Base-by-base conservation (phyloP, 2,888 invertebrate species). In the Drosophila neutralis region DNA sequence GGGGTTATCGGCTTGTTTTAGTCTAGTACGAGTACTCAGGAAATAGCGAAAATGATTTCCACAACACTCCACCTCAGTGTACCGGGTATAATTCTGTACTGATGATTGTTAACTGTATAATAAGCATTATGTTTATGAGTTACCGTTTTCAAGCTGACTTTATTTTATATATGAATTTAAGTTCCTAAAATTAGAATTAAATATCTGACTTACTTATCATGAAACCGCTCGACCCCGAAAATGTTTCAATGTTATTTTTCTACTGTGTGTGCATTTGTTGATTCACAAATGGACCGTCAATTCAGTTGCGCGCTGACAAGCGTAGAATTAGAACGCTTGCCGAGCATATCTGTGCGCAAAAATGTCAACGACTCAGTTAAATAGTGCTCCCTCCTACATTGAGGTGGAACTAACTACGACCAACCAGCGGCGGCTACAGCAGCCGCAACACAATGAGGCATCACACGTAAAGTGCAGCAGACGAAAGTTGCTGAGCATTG, bases 401-500 rank as follows among this genome's bases (percentile, higher is more conserved):
- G 68, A 67, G 33, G 40, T 33, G 40, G 40, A 31, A 8, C 18
- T 31, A 1, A 1, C 21, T 15, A 8, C 13, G 15, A n/a, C 10
- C 27, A 35, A 49, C n/a, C 57, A 52, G 29, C 33, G 13, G 21
- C 53, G 18, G 7, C 53, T 53, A 15, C 58, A 29, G 3, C 29
- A 21, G 13, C 62, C 49, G 7, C 67, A 18, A 31, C 56, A 53
- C 10, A 18, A 31, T 15, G 35, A 51, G 15, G 24, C 42, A 27
- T 38, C 45, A 5, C 24, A 52, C 13, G 54, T 51, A 33, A 76
- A 63, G 31, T 81, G 68, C n/a, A 36, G 68, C 59, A 45, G 63
- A 13, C 54, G 57, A 8, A 63, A 71, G 6, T 51, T 78, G 36
- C 59, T 91, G 33, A 82, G 79, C 57, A 64, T 78, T 51, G 69